Percentiles rank a stretch among this genome's conserved stretches.
phyloP scores from a whole-genome alignment of 2,888 invertebrate genomes.

The Standfussiana lucernea region DNA sequence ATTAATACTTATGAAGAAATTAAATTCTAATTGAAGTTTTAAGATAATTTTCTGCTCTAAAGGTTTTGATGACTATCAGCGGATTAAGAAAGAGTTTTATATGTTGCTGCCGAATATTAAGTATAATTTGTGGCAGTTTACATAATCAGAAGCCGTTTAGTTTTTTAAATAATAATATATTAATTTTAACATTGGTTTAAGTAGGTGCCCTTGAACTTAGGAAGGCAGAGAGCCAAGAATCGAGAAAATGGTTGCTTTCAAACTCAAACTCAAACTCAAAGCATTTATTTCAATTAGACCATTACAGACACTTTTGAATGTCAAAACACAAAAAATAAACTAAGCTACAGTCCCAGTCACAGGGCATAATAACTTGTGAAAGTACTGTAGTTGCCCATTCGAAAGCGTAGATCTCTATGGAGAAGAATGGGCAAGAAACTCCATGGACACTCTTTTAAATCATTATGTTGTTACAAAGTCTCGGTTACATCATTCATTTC shows the following conservation, averaged over 20 bases:
- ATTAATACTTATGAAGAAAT: conserved; percentile 34
- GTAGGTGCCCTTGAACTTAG: conserved; percentile 42
- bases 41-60: conserved; percentile 62
- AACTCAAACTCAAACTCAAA: too few relatives aligned
- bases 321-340: too few relatives aligned
- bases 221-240: background rate
- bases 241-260: background rate
- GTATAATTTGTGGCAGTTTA: conserved; percentile 60
- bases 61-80: conserved; percentile 54
- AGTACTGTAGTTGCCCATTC: too few relatives aligned
- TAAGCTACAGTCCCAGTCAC: too few relatives aligned
- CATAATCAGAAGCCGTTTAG: conserved; percentile 49
- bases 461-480: too few relatives aligned
- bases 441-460: too few relatives aligned
- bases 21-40: conserved; percentile 54
- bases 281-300: too few relatives aligned
- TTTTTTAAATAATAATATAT: conserved; percentile 35
- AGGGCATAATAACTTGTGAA: too few relatives aligned
- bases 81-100: conserved; percentile 54
- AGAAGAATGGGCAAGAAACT: too few relatives aligned
- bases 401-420: too few relatives aligned
- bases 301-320: too few relatives aligned
- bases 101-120: conserved; percentile 48
- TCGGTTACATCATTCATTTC: too few relatives aligned
- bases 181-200: conserved; percentile 24